Evolutionary conservation across 2,113 vertebrate genomes (phyloP).

Genomic region (Tyto alba): DNA sequence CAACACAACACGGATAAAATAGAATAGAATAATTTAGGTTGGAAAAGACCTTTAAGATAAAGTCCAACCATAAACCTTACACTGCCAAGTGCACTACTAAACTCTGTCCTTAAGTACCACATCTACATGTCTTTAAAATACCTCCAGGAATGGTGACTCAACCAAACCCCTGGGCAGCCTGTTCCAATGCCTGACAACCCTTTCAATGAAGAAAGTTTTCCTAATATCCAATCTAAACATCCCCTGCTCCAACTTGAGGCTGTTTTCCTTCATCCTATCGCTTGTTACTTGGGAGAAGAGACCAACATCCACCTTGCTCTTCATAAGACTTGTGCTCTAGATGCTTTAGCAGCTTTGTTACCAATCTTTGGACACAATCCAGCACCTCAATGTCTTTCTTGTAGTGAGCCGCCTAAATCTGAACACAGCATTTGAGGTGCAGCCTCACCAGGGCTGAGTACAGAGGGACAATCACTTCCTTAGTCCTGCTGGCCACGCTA

Average conservation of each 20-base stretch:
- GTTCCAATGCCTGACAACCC: background rate
- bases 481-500: background rate
- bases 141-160: background rate
- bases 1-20: background rate
- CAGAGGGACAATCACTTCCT: background rate
- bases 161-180: background rate
- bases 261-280: background rate
- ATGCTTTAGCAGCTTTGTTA: background rate
- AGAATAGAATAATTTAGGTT: background rate
- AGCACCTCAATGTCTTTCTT: background rate
- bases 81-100: background rate
- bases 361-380: background rate
- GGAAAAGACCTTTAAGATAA: background rate
- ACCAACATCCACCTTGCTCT: background rate
- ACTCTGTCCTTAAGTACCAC: background rate
- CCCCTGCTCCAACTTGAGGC: background rate
- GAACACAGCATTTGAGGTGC: background rate
- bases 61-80: background rate
- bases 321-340: background rate
- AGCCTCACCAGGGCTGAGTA: background rate
- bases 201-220: background rate
- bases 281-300: background rate
- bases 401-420: background rate
- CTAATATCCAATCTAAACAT: background rate
- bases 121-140: background rate